Percentiles rank a stretch among this genome's conserved stretches.
phyloP scores from a whole-genome alignment of 2,888 invertebrate species.

The Conops quadrifasciatus region DNA sequence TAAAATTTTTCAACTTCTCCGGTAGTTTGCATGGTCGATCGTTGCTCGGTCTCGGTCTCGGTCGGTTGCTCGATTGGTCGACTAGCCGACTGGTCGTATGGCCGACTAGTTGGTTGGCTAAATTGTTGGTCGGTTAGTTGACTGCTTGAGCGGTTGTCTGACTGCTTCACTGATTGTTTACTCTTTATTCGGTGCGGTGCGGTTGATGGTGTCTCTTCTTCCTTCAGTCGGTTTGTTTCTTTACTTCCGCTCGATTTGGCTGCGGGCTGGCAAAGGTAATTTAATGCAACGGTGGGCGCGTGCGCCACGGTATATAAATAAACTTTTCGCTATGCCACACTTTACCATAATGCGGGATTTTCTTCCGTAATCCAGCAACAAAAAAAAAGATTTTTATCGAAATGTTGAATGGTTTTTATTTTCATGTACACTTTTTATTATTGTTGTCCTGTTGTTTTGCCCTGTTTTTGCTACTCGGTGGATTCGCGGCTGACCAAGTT shows the following conservation, averaged over 20 bases:
- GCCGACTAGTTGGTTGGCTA: conserved; percentile 37
- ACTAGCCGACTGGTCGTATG: conserved; percentile 35
- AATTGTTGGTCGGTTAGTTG: conserved; percentile 41
- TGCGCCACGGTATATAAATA: conserved; percentile 27
- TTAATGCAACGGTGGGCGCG: conserved; percentile 53
- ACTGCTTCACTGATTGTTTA: conserved; percentile 21
- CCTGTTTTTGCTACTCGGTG: too few species aligned
- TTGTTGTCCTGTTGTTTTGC: too few species aligned
- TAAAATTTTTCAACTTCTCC: conserved; percentile 58
- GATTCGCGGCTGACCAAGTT: not conserved
- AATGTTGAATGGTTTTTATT: conserved; percentile 16
- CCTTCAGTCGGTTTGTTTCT: conserved; percentile 50
- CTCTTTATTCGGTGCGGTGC: not conserved
- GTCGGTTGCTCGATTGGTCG: conserved; percentile 37
- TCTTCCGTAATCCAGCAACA: conserved; percentile 44
- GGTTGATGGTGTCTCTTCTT: not conserved
- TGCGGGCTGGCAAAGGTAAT: conserved; percentile 49
- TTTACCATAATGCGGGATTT: conserved; percentile 45
- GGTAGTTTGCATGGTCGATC: conserved; percentile 37
- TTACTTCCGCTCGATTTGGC: conserved; percentile 48
- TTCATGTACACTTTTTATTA: too few species aligned
- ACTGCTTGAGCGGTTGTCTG: conserved; percentile 39
- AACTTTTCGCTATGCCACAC: conserved; percentile 36
- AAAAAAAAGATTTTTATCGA: conserved; percentile 42
- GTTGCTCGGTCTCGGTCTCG: not conserved